Conservation (phyloP, 2,888 invertebrate species). For the Mesorhabditis spiculigera region DNA sequence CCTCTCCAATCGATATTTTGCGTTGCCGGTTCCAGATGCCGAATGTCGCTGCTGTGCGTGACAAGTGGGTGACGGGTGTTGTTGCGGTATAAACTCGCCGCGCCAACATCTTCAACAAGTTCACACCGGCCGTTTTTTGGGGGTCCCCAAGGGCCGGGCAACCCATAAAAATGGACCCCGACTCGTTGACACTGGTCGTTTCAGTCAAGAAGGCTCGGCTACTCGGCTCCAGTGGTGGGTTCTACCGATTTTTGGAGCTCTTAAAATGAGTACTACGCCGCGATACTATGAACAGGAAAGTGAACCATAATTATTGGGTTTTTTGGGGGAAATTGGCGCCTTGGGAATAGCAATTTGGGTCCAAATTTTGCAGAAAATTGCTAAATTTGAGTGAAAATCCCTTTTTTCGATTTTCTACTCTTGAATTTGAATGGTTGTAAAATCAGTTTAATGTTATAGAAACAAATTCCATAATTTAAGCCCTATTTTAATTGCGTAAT, state of each 20-base stretch:
- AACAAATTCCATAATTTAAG: too few species aligned
- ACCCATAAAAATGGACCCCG: too few species aligned
- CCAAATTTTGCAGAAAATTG: not conserved
- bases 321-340: not conserved
- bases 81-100: not conserved
- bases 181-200: constrained; percentile 46
- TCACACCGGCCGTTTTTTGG: not conserved
- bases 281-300: too few species aligned
- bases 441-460: too few species aligned
- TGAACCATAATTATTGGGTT: too few species aligned
- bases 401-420: too few species aligned
- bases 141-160: too few species aligned
- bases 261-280: too few species aligned
- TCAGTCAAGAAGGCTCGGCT: constrained; percentile 56
- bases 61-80: constrained; percentile 35
- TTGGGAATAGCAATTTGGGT: not conserved
- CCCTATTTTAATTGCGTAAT: too few species aligned
- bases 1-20: too few species aligned
- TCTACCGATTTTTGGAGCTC: constrained; percentile 11
- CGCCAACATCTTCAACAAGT: not conserved
- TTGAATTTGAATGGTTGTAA: too few species aligned
- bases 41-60: constrained; percentile 49
- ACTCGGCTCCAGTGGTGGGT: constrained; percentile 48
- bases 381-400: too few species aligned
- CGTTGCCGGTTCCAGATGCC: not conserved